A percentile compares a stretch with the other conserved stretches of the same genome.
These are phyloP conservation scores for Myrmecobius fasciatus DNA, from an alignment of 2,113 vertebrate species.

Conservation along the genomic window DNA sequence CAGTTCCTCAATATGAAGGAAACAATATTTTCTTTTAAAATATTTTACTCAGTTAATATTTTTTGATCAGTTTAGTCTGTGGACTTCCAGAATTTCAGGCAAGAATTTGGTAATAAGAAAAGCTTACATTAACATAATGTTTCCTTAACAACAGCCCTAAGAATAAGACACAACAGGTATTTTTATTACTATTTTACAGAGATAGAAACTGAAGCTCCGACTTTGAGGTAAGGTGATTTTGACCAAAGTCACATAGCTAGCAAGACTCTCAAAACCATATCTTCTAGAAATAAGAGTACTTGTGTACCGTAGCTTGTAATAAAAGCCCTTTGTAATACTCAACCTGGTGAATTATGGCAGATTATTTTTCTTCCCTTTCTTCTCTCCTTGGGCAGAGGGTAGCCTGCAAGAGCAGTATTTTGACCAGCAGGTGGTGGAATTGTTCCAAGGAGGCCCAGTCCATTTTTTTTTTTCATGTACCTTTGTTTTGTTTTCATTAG, in stretches of 20 bases:
- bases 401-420: background rate
- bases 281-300: background rate
- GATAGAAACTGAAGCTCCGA: background rate
- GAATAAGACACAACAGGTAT: background rate
- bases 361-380: background rate
- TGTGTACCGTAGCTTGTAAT: background rate
- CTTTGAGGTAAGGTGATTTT: background rate
- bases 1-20: background rate
- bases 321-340: background rate
- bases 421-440: conserved; percentile 3
- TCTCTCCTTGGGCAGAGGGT: background rate
- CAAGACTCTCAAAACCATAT: background rate
- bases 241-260: background rate
- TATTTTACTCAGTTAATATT: background rate
- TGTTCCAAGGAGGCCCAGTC: background rate
- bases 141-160: background rate
- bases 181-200: background rate
- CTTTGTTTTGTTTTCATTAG: background rate
- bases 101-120: background rate
- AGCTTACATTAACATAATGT: background rate
- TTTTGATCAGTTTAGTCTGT: background rate
- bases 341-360: background rate
- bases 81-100: background rate
- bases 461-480: background rate
- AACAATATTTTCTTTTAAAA: background rate